These are phyloP conservation scores for Ennomos fuscantarius DNA, from an alignment of 2,888 invertebrate genomes.

Conservation along the genomic window DNA sequence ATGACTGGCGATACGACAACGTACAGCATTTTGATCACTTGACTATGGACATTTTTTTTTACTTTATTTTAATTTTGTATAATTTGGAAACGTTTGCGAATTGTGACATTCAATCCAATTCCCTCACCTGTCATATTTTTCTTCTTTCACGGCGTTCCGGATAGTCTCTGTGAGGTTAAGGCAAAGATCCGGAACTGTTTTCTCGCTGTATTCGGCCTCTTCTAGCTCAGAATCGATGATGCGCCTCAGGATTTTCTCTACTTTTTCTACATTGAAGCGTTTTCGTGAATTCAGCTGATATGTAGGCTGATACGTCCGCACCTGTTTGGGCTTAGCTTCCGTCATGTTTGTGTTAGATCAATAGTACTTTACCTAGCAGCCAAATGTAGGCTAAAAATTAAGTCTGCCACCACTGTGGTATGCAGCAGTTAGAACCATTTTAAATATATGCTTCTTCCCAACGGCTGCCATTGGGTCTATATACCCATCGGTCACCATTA, in stretches of 20 bases:
- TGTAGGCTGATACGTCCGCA: slow-evolving; percentile 85
- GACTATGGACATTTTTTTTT: too few species aligned
- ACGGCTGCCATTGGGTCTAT: too few species aligned
- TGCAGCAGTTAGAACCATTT: too few species aligned
- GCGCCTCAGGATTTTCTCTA: slow-evolving; percentile 85
- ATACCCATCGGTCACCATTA: too few species aligned
- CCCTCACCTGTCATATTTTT: slow-evolving; percentile 87
- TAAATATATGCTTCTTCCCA: too few species aligned
- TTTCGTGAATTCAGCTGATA: slow-evolving; percentile 87
- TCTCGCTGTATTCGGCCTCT: slow-evolving; percentile 87
- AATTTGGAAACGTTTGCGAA: background rate
- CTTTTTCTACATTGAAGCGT: slow-evolving; percentile 86
- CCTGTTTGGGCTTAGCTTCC: slow-evolving; percentile 67
- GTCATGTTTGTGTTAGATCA: slow-evolving; percentile 64
- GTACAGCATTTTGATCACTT: background rate
- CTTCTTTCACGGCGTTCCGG: slow-evolving; percentile 85
- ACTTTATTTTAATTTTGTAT: too few species aligned
- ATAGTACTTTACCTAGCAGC: slow-evolving; percentile 40
- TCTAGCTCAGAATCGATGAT: slow-evolving; percentile 86
- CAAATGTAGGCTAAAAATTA: background rate
- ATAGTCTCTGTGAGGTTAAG: slow-evolving; percentile 86
- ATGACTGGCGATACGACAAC: slow-evolving; percentile 46
- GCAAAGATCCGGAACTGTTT: slow-evolving; percentile 83
- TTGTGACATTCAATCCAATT: slow-evolving; percentile 14
- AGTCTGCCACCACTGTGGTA: too few species aligned